Evolutionary conservation across 2,113 vertebrate genomes (phyloP).

Genomic region (Labeo rohita): DNA sequence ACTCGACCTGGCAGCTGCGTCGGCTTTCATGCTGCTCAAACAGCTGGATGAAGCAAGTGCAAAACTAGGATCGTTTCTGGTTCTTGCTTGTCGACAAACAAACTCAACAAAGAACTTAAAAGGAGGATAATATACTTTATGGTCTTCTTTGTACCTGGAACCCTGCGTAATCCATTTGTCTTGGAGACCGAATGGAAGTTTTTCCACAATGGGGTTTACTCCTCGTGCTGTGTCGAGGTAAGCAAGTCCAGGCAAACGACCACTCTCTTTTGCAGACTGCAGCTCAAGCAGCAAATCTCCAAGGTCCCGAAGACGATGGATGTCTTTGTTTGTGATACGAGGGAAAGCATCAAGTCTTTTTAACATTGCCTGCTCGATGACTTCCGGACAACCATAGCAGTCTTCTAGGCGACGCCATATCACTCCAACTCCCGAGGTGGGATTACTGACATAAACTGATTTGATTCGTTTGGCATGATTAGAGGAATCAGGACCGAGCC

Average conservation of each 20-base stretch:
- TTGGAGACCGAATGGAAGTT: not conserved
- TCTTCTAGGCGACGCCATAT: constrained; percentile 38
- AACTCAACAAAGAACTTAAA: too few species aligned
- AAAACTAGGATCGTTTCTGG: not conserved
- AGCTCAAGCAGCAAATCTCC: constrained; percentile 15
- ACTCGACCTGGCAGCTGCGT: too few species aligned
- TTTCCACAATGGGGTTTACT: constrained; percentile 28
- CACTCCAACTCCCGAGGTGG: not conserved
- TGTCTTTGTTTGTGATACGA: constrained; percentile 27
- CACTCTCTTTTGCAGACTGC: constrained; percentile 5
- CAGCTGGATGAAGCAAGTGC: not conserved
- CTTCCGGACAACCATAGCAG: constrained; percentile 27
- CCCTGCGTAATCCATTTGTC: constrained; percentile 28
- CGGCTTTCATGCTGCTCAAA: not conserved
- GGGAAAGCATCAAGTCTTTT: constrained; percentile 5
- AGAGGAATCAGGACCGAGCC: constrained; percentile 38
- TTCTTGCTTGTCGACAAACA: not conserved
- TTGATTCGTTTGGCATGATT: constrained; percentile 36
- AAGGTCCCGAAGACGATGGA: constrained; percentile 11
- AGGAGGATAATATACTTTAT: too few species aligned
- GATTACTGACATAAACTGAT: not conserved
- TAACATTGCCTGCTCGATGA: constrained; percentile 22
- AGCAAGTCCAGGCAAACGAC: constrained; percentile 14
- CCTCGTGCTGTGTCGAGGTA: not conserved
- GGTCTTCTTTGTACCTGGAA: not conserved